Conservation (phyloP, 2,888 invertebrate species). For the Chelonus formosanus region DNA sequence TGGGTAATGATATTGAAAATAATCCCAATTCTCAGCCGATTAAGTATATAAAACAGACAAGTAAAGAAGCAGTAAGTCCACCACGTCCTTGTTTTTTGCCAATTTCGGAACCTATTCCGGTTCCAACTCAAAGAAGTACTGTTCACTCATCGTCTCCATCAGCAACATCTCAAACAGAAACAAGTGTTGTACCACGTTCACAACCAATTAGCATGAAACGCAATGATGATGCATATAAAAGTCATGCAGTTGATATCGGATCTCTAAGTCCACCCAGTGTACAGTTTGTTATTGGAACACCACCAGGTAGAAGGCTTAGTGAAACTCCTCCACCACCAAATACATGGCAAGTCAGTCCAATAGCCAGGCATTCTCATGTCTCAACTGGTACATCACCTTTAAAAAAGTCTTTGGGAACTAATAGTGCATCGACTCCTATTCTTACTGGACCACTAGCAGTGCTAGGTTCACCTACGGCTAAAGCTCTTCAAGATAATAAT, state of each 20-base stretch:
- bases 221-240: slow-evolving; percentile 72
- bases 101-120: slow-evolving; percentile 80
- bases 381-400: slow-evolving; percentile 73
- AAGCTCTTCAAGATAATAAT: slow-evolving; percentile 71
- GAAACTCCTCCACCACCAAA: slow-evolving; percentile 81
- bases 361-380: slow-evolving; percentile 67
- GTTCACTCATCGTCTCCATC: slow-evolving; percentile 36
- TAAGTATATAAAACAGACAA: slow-evolving; percentile 66
- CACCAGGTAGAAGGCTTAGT: slow-evolving; percentile 75
- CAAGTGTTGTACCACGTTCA: slow-evolving; percentile 77
- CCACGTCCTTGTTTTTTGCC: slow-evolving; percentile 75
- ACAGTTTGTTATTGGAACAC: slow-evolving; percentile 87
- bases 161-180: slow-evolving; percentile 45
- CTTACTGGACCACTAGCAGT: slow-evolving; percentile 72
- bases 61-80: slow-evolving; percentile 68
- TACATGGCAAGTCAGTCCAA: slow-evolving; percentile 86
- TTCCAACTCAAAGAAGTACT: slow-evolving; percentile 72
- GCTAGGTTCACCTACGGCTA: slow-evolving; percentile 74
- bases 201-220: slow-evolving; percentile 87
- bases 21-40: slow-evolving; percentile 55
- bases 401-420: slow-evolving; percentile 68
- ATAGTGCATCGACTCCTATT: slow-evolving; percentile 68
- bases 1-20: slow-evolving; percentile 63
- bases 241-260: slow-evolving; percentile 80
- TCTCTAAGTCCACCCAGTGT: slow-evolving; percentile 92